Evolutionary conservation across 2,888 invertebrate genomes (phyloP), one percentile per base, ranked within the genome.

Genomic region (Leucophenga montana): DNA sequence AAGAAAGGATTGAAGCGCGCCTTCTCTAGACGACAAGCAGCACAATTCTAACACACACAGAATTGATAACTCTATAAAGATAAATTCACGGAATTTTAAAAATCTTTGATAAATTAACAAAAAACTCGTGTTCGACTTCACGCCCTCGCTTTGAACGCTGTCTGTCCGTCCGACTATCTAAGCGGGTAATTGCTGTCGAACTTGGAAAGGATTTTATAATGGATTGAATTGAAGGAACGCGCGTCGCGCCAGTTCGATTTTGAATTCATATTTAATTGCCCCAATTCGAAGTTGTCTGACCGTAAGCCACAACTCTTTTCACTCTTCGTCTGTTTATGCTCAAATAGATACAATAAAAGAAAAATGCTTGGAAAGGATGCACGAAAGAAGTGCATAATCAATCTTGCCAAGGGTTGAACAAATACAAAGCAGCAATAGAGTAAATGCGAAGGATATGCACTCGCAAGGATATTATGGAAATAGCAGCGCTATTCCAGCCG

Each of bases 371-470:
- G 39, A 39, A 11, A 5, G 39, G 8, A 64, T 50, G 69, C 65
- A 69, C 66, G 67, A 66, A 65, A 71, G 76, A 74, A 79, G 77
- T 81, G 80, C 78, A 85, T 86, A 86, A 86, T 87, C 86, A 86
- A 86, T 87, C 86, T 86, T 84, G 75, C 75, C 78, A 78, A 83
- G 83, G 85, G 83, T 85, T 83, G 80, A 79, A 78, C 77, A 83
- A 76, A 78, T 74, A 83, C 73, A 82, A 80, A 72, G 78, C n/a
- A 18, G 71, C 74, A 59, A 71, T 61, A 22, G 11, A 11, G 1
- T 20, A 14, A 50, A 39, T 8, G 1, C 50, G 78, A 82, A 85
- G 85, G 84, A 82, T 78, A 83, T 79, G 76, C 75, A 70, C 75
- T 83, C 75, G 78, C 14, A 57, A 27, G 50, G 33, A 66, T 48